phyloP scores from a whole-genome alignment of 2,797 vertebrate species.

The Betta splendens region DNA sequence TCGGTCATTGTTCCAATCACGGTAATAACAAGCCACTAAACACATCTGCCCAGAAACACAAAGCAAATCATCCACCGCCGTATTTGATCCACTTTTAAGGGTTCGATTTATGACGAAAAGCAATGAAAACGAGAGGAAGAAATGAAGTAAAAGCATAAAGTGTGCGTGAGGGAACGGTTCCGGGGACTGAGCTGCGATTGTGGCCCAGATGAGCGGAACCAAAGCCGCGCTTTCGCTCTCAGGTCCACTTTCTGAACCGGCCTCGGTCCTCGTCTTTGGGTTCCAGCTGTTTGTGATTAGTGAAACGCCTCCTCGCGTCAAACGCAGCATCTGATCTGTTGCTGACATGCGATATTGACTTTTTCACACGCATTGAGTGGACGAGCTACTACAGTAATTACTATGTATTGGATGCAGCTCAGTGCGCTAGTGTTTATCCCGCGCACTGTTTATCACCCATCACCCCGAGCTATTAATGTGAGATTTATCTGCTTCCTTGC shows the following conservation, averaged over 20 bases:
- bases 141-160: neutral
- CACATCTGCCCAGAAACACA: constrained; percentile 1
- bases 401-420: neutral
- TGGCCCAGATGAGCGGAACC: too few species aligned
- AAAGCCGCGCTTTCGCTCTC: too few species aligned
- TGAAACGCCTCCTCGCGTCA: neutral
- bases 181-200: too few species aligned
- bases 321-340: neutral
- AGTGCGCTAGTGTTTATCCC: neutral
- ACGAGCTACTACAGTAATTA: neutral
- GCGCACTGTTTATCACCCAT: constrained; percentile 35
- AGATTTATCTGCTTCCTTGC: constrained; percentile 52
- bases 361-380: neutral
- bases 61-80: neutral
- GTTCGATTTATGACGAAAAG: neutral
- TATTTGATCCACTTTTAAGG: neutral
- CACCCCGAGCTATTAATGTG: constrained; percentile 26
- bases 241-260: too few species aligned
- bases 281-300: neutral
- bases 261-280: neutral
- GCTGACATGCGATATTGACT: neutral
- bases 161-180: too few species aligned
- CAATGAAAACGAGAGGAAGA: neutral
- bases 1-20: constrained; percentile 17
- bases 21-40: neutral